Evolutionary conservation across 2,888 invertebrate genomes (phyloP).

Genomic region (Microplitis deprimator): DNA sequence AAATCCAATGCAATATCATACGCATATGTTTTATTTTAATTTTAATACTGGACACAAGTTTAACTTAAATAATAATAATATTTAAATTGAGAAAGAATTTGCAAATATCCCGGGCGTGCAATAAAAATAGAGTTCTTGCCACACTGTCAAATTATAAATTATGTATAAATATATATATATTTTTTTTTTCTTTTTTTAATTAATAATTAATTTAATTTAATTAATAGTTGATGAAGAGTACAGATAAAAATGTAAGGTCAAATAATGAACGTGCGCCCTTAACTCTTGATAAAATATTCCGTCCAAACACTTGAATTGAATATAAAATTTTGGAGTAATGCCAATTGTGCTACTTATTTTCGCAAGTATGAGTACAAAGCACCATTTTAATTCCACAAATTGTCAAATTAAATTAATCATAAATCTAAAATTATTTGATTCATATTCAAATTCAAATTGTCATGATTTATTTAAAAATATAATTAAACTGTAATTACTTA

Average conservation of each 20-base stretch:
- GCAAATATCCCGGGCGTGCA: neutral
- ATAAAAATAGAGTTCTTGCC: slow-evolving; percentile 23
- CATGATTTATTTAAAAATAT: neutral
- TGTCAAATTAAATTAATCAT: neutral
- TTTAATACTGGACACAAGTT: neutral
- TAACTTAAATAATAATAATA: neutral
- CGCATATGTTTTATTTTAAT: neutral
- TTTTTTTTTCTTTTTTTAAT: neutral
- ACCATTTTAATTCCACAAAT: neutral
- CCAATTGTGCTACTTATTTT: slow-evolving; percentile 9
- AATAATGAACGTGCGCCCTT: neutral
- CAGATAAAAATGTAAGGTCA: neutral
- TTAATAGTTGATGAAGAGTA: neutral
- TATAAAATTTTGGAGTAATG: slow-evolving; percentile 5
- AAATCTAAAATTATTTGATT: neutral
- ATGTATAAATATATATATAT: no score
- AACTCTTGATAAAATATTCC: slow-evolving; percentile 16
- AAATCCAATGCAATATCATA: no score
- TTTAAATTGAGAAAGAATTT: neutral
- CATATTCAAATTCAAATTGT: neutral
- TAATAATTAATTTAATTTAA: neutral
- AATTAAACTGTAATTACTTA: neutral
- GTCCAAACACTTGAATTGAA: neutral
- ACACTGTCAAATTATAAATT: neutral
- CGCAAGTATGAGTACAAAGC: neutral